These are phyloP conservation scores for Microcebus tavaratra DNA, from an alignment of 2,113 vertebrate species.

Conservation along the genomic window DNA sequence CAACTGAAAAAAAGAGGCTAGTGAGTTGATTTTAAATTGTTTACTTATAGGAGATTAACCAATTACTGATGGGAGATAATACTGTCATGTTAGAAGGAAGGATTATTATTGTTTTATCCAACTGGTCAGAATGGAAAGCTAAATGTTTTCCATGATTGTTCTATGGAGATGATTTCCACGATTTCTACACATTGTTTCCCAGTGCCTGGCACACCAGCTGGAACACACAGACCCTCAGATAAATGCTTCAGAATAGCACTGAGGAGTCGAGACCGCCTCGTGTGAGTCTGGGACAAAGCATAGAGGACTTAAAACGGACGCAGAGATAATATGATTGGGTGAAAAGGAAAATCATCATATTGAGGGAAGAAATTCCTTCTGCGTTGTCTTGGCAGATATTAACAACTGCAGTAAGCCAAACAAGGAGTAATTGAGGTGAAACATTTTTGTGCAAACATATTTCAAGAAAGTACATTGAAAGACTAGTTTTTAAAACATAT, in stretches of 20 bases:
- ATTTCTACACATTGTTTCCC: neutral
- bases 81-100: neutral
- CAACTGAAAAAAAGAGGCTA: neutral
- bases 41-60: neutral
- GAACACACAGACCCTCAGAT: neutral
- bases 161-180: neutral
- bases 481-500: neutral
- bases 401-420: neutral
- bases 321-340: neutral
- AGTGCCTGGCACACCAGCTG: neutral
- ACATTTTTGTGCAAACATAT: neutral
- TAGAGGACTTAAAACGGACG: neutral
- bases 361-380: neutral
- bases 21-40: neutral
- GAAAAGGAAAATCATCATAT: neutral
- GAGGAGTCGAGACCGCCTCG: neutral
- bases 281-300: neutral
- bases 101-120: neutral
- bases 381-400: neutral
- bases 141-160: neutral
- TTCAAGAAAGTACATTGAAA: slow-evolving; percentile 33
- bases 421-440: neutral
- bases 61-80: neutral
- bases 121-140: neutral
- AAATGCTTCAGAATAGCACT: neutral